These are phyloP conservation scores for Cherax destructor DNA, from an alignment of 1,140 invertebrate species.

Conservation along the genomic window DNA sequence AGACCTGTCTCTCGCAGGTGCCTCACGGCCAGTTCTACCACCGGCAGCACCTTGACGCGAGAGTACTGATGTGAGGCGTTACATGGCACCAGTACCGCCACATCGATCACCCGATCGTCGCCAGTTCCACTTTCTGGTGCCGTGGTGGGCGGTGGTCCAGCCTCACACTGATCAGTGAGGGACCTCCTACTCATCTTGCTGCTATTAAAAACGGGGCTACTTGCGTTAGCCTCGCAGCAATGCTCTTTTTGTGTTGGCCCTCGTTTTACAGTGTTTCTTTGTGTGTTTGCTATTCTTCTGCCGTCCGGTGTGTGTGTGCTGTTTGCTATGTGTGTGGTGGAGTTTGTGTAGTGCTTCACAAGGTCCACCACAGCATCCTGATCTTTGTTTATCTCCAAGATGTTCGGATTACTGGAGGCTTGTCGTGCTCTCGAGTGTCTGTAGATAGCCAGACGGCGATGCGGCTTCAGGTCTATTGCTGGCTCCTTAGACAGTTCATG, in stretches of 20 bases:
- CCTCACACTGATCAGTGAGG: background rate
- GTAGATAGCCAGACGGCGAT: background rate
- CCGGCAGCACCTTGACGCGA: conserved; percentile 83
- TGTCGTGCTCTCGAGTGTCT: background rate
- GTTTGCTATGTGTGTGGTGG: background rate
- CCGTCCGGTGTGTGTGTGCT: background rate
- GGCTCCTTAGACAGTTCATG: background rate
- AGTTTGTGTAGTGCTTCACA: background rate
- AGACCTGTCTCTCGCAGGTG: conserved; percentile 78
- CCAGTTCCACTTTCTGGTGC: no score
- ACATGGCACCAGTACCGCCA: conserved; percentile 83
- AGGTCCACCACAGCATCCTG: background rate
- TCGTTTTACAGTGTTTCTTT: background rate
- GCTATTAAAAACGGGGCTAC: background rate
- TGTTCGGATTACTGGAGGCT: background rate
- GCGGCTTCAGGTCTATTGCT: background rate
- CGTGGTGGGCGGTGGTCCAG: background rate
- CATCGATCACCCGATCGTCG: conserved; percentile 53
- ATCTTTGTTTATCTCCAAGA: background rate
- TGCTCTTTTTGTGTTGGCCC: background rate
- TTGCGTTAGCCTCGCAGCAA: background rate
- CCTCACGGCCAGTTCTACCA: conserved; percentile 84
- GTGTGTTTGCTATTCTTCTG: background rate
- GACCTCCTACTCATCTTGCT: background rate
- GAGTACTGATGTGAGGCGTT: conserved; percentile 81